These are phyloP conservation scores for Ailurus styani DNA, from an alignment of 2,113 vertebrate genomes.

Conservation along the genomic window DNA sequence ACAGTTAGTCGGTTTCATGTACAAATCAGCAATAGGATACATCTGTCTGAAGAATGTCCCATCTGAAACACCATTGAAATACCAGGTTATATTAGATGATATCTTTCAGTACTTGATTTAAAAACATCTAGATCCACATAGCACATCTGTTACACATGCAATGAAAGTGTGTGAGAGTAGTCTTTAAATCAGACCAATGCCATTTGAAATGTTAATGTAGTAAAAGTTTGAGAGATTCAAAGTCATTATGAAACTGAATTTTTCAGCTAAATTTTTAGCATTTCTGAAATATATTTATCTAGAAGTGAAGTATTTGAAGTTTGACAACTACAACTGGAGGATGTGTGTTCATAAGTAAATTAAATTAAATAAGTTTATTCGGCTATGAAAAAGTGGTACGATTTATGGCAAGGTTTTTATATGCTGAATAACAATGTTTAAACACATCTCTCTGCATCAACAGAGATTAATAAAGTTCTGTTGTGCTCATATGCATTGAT, in stretches of 20 bases:
- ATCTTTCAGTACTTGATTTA: not conserved
- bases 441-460: not conserved
- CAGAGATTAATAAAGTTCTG: constrained; percentile 8
- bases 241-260: not conserved
- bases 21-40: not conserved
- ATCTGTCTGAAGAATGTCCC: not conserved
- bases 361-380: not conserved
- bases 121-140: not conserved
- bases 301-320: constrained; percentile 5
- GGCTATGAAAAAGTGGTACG: not conserved
- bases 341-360: constrained; percentile 8
- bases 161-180: not conserved
- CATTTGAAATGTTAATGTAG: not conserved
- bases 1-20: not conserved
- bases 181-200: not conserved
- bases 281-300: not conserved
- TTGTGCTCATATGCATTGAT: not conserved
- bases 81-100: not conserved
- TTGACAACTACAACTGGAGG: not conserved
- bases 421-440: not conserved
- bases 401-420: constrained; percentile 1
- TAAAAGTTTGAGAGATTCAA: not conserved
- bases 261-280: not conserved
- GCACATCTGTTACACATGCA: not conserved
- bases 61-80: not conserved